Percentiles rank a stretch among this genome's conserved stretches.
Evolutionary conservation across 2,113 vertebrate genomes (phyloP).

Genomic region (Vulpes ferrilata): DNA sequence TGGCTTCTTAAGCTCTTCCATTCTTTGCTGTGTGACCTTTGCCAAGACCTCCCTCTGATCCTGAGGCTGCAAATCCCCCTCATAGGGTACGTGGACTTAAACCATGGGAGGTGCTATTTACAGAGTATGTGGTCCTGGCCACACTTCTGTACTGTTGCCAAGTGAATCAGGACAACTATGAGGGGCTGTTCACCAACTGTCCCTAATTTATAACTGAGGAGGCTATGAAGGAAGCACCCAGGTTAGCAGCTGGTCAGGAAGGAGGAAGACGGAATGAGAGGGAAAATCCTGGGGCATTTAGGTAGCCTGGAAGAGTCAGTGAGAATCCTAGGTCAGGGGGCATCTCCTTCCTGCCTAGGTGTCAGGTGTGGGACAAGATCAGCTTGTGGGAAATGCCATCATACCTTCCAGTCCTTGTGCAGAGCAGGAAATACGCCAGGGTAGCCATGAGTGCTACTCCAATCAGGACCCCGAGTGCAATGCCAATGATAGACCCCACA

Average conservation of each 20-base stretch:
- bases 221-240: accelerated
- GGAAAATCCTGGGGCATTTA: accelerated
- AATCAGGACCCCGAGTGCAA: not conserved
- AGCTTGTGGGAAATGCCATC: not conserved
- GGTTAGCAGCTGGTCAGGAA: not conserved
- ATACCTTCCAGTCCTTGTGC: not conserved
- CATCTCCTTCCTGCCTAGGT: not conserved
- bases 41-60: not conserved
- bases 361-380: not conserved
- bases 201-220: not conserved
- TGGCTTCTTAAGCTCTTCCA: not conserved
- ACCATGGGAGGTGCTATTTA: not conserved
- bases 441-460: not conserved
- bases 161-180: not conserved
- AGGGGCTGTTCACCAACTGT: accelerated
- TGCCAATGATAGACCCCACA: accelerated
- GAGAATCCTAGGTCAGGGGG: not conserved
- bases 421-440: not conserved
- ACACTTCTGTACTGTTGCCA: not conserved
- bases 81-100: too few relatives aligned
- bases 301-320: too few relatives aligned
- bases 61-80: not conserved
- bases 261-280: accelerated
- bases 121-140: not conserved
- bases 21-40: not conserved